Evolutionary conservation across 2,888 invertebrate species (phyloP).

Genomic region (Nomada lathburiana): DNA sequence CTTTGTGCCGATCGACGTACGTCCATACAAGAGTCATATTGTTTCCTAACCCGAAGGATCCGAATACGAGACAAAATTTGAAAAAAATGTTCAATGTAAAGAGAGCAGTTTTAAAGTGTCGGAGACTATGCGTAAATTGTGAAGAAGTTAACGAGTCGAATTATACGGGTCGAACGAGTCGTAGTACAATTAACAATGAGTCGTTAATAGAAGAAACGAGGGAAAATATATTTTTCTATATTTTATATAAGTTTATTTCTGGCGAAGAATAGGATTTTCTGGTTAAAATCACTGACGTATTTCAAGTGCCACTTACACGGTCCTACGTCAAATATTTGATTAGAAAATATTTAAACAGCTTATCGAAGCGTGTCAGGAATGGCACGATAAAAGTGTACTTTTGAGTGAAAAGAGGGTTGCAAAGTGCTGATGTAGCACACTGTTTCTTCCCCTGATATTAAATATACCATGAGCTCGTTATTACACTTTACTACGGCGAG

Average conservation of each 20-base stretch:
- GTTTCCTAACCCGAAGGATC: no score
- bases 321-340: neutral
- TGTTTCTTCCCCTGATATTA: neutral
- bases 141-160: no score
- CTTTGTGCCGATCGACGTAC: no score
- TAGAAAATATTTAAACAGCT: slow-evolving; percentile 19
- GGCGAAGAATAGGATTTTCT: no score
- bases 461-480: neutral
- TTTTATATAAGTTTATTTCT: neutral
- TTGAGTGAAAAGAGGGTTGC: neutral
- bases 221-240: neutral
- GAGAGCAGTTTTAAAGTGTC: neutral
- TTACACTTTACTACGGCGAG: neutral
- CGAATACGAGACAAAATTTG: no score
- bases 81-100: neutral
- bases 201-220: no score
- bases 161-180: no score
- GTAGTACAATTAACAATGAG: no score
- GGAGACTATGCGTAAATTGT: no score
- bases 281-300: neutral
- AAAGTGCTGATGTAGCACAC: neutral
- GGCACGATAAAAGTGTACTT: slow-evolving; percentile 4
- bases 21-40: no score
- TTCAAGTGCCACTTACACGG: neutral
- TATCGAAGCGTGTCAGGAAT: slow-evolving; percentile 5